Evolutionary conservation across 2,113 vertebrate genomes (phyloP), one percentile per base, ranked within the genome.

Genomic region (Vulpes lagopus): DNA sequence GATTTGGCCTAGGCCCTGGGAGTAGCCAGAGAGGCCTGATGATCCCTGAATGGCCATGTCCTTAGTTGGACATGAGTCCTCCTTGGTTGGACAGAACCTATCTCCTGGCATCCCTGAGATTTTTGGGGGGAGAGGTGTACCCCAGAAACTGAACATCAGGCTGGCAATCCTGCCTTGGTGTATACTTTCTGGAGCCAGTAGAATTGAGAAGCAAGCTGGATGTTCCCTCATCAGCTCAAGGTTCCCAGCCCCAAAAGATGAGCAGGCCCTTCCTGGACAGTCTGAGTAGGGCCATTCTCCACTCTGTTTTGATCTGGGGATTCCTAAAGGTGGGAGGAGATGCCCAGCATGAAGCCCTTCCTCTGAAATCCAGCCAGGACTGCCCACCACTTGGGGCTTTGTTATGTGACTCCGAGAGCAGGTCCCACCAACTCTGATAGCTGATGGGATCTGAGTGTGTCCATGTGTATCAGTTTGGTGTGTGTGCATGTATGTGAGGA

Each of bases 401-500:
- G 85, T 3, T 55, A 57, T 43, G 20, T 71, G 69, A 65, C 55
- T 38, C 20, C 35, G 23, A 7, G 51, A 67, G 17, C 71, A 76
- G 16, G 69, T 51, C 30, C 38, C 9, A 49, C 9, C 35, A 86
- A 27, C 32, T 60, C 49, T 22, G 4, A 30, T 57, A 57, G 80
- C 35, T 65, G 49, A 17, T 22, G 55, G 83, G 32, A 86, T 25
- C 9, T 51, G 71, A 73, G 11, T 12, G 3, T 15, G 27, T 85
- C 30, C 6, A 0, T 1, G 12, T 4, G 19, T 0, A 69, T 25
- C 74, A 57, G 16, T 12, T 30, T 27, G 43, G 6, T 16, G 22
- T 35, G 71, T 16, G 20, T 49, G 59, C 51, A 38, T 19, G 10
- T 62, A 19, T 11, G 12, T 35, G 57, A 15, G 3, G 7, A 19